phyloP scores from a whole-genome alignment of 2,113 vertebrate species.

The Chionis minor region DNA sequence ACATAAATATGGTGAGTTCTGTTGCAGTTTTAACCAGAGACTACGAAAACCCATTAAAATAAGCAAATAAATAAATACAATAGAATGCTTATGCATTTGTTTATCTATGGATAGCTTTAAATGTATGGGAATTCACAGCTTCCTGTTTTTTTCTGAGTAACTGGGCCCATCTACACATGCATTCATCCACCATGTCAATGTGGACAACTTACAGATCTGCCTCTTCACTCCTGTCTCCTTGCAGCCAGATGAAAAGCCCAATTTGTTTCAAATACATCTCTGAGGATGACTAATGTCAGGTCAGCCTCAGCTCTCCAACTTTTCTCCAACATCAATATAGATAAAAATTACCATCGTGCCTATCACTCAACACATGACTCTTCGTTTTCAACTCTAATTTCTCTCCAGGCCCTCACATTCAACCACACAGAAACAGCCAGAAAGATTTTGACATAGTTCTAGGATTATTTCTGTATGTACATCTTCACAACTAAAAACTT shows the following conservation, averaged over 20 bases:
- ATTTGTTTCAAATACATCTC: background rate
- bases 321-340: background rate
- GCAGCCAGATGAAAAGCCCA: background rate
- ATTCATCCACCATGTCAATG: background rate
- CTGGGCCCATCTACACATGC: rapidly evolving
- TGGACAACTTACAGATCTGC: background rate
- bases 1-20: background rate
- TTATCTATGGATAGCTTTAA: background rate
- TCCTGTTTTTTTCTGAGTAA: background rate
- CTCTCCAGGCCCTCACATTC: background rate
- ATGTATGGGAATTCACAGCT: background rate
- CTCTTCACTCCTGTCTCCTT: background rate
- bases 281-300: background rate
- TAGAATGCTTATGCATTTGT: background rate
- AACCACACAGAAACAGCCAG: background rate
- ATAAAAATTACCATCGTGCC: background rate
- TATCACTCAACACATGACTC: background rate
- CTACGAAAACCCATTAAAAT: background rate
- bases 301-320: background rate
- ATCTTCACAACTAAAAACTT: background rate
- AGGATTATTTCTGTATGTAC: background rate
- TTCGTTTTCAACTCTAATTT: background rate
- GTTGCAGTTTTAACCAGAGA: background rate
- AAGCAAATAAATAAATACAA: background rate
- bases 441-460: background rate